phyloP scores from a whole-genome alignment of 1,140 invertebrate species.

The Littorina saxatilis region DNA sequence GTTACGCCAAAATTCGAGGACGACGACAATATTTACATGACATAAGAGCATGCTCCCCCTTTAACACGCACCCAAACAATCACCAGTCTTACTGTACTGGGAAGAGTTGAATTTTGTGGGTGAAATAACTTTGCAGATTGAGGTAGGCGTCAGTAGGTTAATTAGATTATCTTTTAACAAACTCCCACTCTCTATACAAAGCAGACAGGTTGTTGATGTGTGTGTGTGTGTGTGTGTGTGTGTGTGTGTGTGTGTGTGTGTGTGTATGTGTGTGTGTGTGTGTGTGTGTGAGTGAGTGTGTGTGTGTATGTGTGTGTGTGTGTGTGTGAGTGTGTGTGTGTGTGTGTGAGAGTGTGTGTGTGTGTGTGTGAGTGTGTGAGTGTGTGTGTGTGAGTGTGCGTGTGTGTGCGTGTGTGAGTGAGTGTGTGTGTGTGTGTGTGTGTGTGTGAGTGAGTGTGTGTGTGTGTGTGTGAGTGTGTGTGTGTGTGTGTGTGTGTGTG shows the following conservation, averaged over 20 bases:
- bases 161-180: too few relatives aligned
- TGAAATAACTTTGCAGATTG: too few relatives aligned
- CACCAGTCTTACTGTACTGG: background rate
- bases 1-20: too few relatives aligned
- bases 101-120: background rate
- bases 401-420: background rate
- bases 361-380: conserved; percentile 25
- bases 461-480: conserved; percentile 15
- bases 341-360: conserved; percentile 14
- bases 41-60: background rate
- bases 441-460: background rate
- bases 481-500: conserved; percentile 13
- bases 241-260: conserved; percentile 23
- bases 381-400: conserved; percentile 18
- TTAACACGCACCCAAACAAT: background rate
- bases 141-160: too few relatives aligned
- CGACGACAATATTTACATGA: background rate
- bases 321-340: conserved; percentile 25
- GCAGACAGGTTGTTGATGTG: background rate
- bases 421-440: background rate
- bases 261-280: conserved; percentile 1
- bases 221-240: conserved; percentile 23
- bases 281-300: background rate
- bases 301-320: conserved; percentile 27
- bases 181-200: too few relatives aligned